Conservation (phyloP, 2,113 vertebrate species). For the Albula goreensis region DNA sequence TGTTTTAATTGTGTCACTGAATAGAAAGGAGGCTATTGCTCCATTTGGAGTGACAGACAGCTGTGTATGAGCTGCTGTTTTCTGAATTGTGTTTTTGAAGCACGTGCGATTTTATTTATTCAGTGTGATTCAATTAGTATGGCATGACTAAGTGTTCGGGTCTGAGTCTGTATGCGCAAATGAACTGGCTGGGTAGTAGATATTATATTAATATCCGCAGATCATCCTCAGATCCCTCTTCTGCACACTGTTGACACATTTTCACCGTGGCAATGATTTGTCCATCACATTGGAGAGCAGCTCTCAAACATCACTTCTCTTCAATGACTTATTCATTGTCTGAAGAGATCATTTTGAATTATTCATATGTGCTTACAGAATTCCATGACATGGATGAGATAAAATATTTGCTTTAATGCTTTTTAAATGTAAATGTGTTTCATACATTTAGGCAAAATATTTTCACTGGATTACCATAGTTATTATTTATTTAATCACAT, state of each 20-base stretch:
- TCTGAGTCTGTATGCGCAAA: background rate
- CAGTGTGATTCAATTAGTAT: background rate
- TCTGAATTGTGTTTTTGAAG: background rate
- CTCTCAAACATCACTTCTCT: background rate
- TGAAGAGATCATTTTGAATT: slow-evolving; percentile 29
- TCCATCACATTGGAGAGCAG: background rate
- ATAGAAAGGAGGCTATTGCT: no score
- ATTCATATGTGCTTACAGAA: slow-evolving; percentile 24
- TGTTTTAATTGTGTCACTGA: background rate
- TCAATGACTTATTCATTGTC: slow-evolving; percentile 29
- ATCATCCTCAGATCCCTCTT: background rate
- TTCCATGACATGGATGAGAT: background rate
- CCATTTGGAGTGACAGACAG: background rate
- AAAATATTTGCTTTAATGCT: background rate
- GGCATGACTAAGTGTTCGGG: background rate
- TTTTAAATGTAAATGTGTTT: background rate
- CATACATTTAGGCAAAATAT: background rate
- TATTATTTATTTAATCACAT: background rate
- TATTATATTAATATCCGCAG: background rate
- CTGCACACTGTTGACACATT: background rate
- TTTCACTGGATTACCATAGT: background rate
- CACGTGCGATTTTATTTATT: background rate
- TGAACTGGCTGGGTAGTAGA: background rate
- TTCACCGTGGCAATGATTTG: background rate
- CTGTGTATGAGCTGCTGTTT: background rate